A percentile compares a stretch with the other conserved stretches of the same genome.
phyloP scores from a whole-genome alignment of 1,140 invertebrate genomes.

The Meloidogyne hapla region DNA sequence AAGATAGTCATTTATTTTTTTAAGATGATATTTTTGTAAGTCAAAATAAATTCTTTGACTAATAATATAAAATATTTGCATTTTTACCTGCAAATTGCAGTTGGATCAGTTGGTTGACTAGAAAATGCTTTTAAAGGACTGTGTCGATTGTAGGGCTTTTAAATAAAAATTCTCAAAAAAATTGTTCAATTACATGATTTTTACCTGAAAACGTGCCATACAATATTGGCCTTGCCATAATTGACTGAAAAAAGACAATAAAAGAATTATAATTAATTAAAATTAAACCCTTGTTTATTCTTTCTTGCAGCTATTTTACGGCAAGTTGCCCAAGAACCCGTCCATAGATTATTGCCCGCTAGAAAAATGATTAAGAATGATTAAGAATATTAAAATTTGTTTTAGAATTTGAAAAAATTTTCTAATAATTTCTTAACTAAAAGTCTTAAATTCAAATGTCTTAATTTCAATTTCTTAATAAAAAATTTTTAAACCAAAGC shows the following conservation, averaged over 20 bases:
- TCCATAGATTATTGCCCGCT: constrained; percentile 59
- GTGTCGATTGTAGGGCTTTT: constrained; percentile 58
- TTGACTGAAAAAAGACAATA: constrained; percentile 44
- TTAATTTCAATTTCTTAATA: too few species aligned
- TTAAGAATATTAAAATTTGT: too few species aligned
- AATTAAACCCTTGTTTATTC: constrained; percentile 56
- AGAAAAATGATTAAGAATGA: too few species aligned
- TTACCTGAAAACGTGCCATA: constrained; percentile 53
- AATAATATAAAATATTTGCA: too few species aligned
- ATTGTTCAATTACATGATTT: too few species aligned
- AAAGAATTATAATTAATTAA: not conserved
- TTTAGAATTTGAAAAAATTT: too few species aligned
- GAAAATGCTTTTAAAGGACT: constrained; percentile 61
- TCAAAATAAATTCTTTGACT: not conserved
- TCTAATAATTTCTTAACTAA: too few species aligned
- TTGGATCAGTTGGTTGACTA: constrained; percentile 40
- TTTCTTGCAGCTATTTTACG: constrained; percentile 57
- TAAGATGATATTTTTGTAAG: too few species aligned
- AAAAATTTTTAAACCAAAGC: too few species aligned
- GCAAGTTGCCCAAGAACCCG: constrained; percentile 62
- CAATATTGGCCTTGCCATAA: constrained; percentile 62
- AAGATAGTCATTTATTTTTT: too few species aligned
- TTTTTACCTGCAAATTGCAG: constrained; percentile 44
- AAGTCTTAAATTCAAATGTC: too few species aligned
- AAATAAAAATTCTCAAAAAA: too few species aligned